These are phyloP conservation scores for Brachypodius melanocephalos DNA, from an alignment of 2,113 vertebrate genomes.

Conservation along the genomic window DNA sequence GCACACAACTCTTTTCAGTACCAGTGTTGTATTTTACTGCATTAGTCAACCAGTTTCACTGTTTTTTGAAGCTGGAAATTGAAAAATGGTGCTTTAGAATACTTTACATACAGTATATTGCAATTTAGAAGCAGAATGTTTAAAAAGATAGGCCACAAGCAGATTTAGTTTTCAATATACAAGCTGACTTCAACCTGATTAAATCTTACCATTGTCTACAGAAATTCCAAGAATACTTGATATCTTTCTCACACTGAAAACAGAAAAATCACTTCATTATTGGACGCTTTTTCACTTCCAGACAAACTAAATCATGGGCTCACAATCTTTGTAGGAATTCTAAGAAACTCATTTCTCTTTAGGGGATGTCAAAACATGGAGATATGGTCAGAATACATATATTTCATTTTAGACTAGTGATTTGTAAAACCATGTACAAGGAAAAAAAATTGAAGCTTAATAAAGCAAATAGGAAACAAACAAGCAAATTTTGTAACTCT, in stretches of 20 bases:
- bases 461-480: not conserved
- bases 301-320: slow-evolving; percentile 68
- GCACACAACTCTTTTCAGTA: slow-evolving; percentile 11
- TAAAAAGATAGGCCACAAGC: slow-evolving; percentile 69
- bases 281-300: slow-evolving; percentile 75
- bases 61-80: slow-evolving; percentile 2
- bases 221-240: slow-evolving; percentile 99
- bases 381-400: slow-evolving; percentile 3
- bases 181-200: slow-evolving; percentile 82
- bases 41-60: slow-evolving; percentile 34
- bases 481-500: not conserved
- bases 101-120: not conserved
- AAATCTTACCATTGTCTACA: slow-evolving; percentile 99
- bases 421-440: not conserved
- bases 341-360: slow-evolving; percentile 11
- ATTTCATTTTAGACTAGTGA: not conserved
- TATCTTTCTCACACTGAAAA: slow-evolving; percentile 99
- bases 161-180: slow-evolving; percentile 61
- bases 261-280: slow-evolving; percentile 93
- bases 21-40: slow-evolving; percentile 1
- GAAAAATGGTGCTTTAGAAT: slow-evolving; percentile 14
- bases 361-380: slow-evolving; percentile 71
- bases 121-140: slow-evolving; percentile 71
- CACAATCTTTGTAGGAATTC: slow-evolving; percentile 35
- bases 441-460: not conserved